Evolutionary conservation across 2,888 invertebrate species (phyloP), one percentile per base, ranked within the genome.

Genomic region (Orthosia cruda): DNA sequence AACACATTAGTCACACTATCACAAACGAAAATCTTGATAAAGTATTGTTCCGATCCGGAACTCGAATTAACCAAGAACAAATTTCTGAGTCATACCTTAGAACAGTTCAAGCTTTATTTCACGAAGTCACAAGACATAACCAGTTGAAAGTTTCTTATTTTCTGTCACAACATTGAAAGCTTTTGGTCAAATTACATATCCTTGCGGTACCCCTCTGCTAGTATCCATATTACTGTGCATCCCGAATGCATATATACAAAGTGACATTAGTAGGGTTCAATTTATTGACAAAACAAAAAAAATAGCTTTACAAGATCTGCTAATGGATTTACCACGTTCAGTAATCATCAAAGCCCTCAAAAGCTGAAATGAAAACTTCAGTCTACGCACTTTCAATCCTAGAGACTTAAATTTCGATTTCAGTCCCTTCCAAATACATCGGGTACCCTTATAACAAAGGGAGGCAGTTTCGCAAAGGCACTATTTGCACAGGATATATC

Each of bases 401-500:
- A 40, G 40, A 63, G 26, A 45, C 18, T 59, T 40, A 40, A 54
- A 16, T 54, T 3, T 52, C 3, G 13, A 23, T 40, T 47, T 61
- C 18, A 57, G 18, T 20, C n/a, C 5, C 54, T 73, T 23, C 18
- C 11, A 45, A 81, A 59, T 57, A 61, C 9, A 66, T 49, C 47
- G 20, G 26, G 32, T 23, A 15, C 23, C 20, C 40, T 7, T 26
- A 23, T 50, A 69, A 71, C 45, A 66, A 66, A 81, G 64, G 40
- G 50, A 45, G 12, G 47, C 40, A 71, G 75, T 88, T 90, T 89
- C 66, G 91, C 91, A 70, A 90, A 83, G 78, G 77, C 64, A 61
- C 65, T 78, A 86, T 92, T 91, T 91, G 89, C 84, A 86, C 88
- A 84, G 82, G 80, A 81, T 88, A 84, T 89, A 84, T 81, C 87